phyloP scores from a whole-genome alignment of 2,797 vertebrate genomes.

The Gila robusta region DNA sequence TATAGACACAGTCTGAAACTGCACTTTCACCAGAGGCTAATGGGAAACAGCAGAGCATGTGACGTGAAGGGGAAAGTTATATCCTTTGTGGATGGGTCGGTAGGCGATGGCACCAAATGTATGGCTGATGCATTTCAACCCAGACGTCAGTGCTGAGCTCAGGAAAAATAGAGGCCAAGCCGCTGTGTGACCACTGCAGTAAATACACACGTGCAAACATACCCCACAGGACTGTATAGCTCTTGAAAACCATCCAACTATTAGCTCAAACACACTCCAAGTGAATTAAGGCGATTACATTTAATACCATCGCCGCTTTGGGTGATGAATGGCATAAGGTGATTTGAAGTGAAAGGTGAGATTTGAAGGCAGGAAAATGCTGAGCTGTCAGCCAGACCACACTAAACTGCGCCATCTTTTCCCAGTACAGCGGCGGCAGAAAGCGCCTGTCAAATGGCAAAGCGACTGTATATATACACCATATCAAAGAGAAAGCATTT shows the following conservation, averaged over 20 bases:
- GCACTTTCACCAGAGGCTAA: conserved; percentile 26
- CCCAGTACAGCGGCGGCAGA: not conserved
- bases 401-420: conserved; percentile 17
- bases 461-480: conserved; percentile 14
- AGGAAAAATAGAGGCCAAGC: conserved; percentile 38
- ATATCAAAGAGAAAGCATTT: not conserved
- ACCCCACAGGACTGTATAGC: not conserved
- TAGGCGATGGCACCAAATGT: not conserved
- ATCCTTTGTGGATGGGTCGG: conserved; percentile 24
- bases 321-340: conserved; percentile 48
- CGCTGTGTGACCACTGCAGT: conserved; percentile 26
- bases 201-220: conserved; percentile 34
- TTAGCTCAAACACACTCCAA: conserved; percentile 44
- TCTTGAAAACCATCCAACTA: conserved; percentile 36
- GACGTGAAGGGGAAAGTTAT: conserved; percentile 44
- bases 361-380: conserved; percentile 47
- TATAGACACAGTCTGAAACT: not conserved
- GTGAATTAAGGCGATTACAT: conserved; percentile 61
- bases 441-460: conserved; percentile 3
- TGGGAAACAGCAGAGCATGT: conserved; percentile 37
- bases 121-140: conserved; percentile 45
- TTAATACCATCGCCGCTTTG: conserved; percentile 34
- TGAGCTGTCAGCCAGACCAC: conserved; percentile 41
- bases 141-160: conserved; percentile 45
- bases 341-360: conserved; percentile 52